phyloP scores from a whole-genome alignment of 2,797 vertebrate genomes.

The Rhinoraja longicauda region DNA sequence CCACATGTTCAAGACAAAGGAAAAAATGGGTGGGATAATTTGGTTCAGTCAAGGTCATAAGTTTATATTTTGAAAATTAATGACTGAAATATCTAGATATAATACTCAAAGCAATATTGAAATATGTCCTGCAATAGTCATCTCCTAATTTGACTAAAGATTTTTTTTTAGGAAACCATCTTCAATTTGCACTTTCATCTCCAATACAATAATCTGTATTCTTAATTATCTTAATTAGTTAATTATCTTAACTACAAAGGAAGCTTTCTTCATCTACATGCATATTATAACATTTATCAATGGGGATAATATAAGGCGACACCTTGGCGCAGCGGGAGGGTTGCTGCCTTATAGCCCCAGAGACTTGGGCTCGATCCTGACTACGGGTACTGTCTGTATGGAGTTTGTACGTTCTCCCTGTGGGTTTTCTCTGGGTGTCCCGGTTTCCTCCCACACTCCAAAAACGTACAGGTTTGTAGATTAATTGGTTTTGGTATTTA shows the following conservation, averaged over 20 bases:
- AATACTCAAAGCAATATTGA: constrained; percentile 5
- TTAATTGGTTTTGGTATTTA: no score
- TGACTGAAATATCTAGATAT: not conserved
- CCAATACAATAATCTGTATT: no score
- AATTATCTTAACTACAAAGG: not conserved
- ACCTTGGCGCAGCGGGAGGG: no score
- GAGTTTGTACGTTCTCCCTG: no score
- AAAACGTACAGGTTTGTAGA: no score
- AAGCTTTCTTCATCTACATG: not conserved
- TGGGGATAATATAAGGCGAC: not conserved
- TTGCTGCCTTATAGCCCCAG: no score
- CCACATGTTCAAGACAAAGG: not conserved
- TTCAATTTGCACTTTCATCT: not conserved
- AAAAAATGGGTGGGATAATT: not conserved
- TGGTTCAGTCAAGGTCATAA: not conserved
- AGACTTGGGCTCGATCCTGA: no score
- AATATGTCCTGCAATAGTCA: not conserved
- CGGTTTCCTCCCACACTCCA: no score
- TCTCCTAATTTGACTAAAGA: not conserved
- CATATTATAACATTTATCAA: not conserved
- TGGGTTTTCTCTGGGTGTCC: no score
- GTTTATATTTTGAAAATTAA: not conserved
- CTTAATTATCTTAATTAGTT: not conserved
- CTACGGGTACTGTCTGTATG: no score
- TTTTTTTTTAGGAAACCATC: not conserved